A percentile compares a stretch with the other conserved stretches of the same genome.
phyloP scores from a whole-genome alignment of 2,888 invertebrate genomes.

The Tryphoninae sp. region DNA sequence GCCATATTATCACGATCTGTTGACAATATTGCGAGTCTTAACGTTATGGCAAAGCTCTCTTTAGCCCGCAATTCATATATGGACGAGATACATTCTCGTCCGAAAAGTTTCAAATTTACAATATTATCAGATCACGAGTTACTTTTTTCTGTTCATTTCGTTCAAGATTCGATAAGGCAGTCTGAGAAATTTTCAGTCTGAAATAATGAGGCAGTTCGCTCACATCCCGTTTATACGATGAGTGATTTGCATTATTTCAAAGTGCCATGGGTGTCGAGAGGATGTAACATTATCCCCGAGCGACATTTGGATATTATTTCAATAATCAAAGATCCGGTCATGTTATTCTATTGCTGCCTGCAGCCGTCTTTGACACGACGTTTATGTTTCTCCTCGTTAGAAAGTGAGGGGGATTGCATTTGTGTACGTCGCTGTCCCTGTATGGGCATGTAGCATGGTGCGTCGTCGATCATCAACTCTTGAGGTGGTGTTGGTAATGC shows the following conservation, averaged over 20 bases:
- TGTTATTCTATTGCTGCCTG: constrained; percentile 83
- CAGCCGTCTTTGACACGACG: constrained; percentile 85
- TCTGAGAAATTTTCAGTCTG: constrained; percentile 27
- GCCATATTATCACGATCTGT: constrained; percentile 14
- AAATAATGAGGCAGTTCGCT: neutral
- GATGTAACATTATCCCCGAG: constrained; percentile 7
- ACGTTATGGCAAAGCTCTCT: constrained; percentile 27
- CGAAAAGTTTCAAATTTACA: constrained; percentile 24
- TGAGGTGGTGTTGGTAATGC: constrained; percentile 77
- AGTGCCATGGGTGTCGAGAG: neutral
- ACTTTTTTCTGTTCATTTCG: constrained; percentile 14
- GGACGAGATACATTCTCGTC: constrained; percentile 12
- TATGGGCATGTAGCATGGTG: constrained; percentile 90
- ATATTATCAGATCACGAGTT: constrained; percentile 33
- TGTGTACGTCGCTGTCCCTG: constrained; percentile 87
- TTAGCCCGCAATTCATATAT: neutral
- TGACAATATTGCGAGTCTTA: constrained; percentile 27
- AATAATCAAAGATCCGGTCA: neutral
- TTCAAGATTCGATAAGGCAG: constrained; percentile 33
- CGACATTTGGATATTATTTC: neutral
- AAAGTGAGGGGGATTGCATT: constrained; percentile 82
- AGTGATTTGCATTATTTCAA: neutral
- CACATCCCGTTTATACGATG: neutral
- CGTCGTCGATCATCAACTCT: constrained; percentile 81
- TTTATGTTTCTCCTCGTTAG: constrained; percentile 85